Conservation (phyloP, 2,113 vertebrate species). For the Anguilla rostrata region DNA sequence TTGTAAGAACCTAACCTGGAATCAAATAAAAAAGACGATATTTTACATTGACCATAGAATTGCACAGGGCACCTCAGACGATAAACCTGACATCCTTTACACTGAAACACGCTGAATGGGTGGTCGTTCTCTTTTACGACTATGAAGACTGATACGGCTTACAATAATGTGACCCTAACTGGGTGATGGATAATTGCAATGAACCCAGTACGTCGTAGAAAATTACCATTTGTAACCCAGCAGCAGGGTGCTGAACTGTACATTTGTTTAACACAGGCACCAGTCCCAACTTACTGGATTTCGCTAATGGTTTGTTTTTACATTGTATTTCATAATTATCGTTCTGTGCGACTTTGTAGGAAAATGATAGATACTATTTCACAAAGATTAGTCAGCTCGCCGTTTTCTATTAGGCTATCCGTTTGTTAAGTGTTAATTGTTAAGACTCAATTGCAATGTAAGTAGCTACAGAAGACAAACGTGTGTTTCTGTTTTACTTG, state of each 20-base stretch:
- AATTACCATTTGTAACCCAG: neutral
- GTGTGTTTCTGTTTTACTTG: neutral
- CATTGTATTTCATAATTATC: neutral
- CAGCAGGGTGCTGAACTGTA: neutral
- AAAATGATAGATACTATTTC: neutral
- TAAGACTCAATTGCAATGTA: neutral
- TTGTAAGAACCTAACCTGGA: neutral
- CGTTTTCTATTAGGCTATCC: too few species aligned
- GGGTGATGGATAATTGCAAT: neutral
- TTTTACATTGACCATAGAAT: neutral
- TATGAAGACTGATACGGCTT: neutral
- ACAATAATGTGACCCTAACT: conserved; percentile 4
- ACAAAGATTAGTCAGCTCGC: neutral
- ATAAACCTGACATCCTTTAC: neutral
- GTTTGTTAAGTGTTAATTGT: too few species aligned
- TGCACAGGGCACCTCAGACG: neutral
- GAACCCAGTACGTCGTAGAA: neutral
- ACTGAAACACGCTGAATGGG: neutral
- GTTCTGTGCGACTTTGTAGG: neutral
- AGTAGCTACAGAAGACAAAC: neutral
- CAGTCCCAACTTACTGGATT: neutral
- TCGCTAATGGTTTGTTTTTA: neutral
- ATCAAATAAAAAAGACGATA: neutral
- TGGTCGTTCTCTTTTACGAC: neutral
- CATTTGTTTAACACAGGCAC: neutral